Evolutionary conservation across 2,888 invertebrate genomes (phyloP).

Genomic region (Oscheius onirici): DNA sequence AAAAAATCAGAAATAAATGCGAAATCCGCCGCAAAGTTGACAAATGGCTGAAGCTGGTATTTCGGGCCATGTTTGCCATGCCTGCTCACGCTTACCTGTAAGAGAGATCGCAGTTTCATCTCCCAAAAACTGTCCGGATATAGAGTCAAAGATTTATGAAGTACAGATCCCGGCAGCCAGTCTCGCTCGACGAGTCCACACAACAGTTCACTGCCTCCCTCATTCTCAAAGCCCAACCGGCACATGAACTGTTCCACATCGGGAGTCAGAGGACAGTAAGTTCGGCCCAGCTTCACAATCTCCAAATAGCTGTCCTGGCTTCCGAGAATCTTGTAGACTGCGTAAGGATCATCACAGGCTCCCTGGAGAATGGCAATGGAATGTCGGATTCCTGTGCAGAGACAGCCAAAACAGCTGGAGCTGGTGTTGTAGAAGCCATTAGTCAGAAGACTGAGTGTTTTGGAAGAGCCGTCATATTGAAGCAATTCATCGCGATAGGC

Average conservation of each 20-base stretch:
- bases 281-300: slow-evolving; percentile 19
- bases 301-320: background rate
- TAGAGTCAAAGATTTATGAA: slow-evolving; percentile 39
- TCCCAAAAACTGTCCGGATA: slow-evolving; percentile 48
- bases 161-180: slow-evolving; percentile 30
- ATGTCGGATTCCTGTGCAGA: slow-evolving; percentile 90
- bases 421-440: slow-evolving; percentile 39
- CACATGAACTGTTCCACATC: slow-evolving; percentile 43
- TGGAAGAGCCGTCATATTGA: slow-evolving; percentile 39
- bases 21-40: no score
- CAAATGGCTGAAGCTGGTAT: no score
- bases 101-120: slow-evolving; percentile 41
- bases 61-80: no score
- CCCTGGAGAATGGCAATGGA: slow-evolving; percentile 86
- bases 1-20: no score
- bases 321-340: slow-evolving; percentile 5
- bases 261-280: slow-evolving; percentile 37
- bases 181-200: slow-evolving; percentile 26
- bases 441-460: slow-evolving; percentile 21
- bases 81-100: slow-evolving; percentile 29
- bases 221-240: slow-evolving; percentile 40
- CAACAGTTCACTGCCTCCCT: slow-evolving; percentile 31
- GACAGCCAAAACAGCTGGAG: slow-evolving; percentile 76
- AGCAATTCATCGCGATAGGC: slow-evolving; percentile 46
- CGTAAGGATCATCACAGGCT: slow-evolving; percentile 38